phyloP scores from a whole-genome alignment of 2,113 vertebrate genomes.

The Sarotherodon lohbergeri region DNA sequence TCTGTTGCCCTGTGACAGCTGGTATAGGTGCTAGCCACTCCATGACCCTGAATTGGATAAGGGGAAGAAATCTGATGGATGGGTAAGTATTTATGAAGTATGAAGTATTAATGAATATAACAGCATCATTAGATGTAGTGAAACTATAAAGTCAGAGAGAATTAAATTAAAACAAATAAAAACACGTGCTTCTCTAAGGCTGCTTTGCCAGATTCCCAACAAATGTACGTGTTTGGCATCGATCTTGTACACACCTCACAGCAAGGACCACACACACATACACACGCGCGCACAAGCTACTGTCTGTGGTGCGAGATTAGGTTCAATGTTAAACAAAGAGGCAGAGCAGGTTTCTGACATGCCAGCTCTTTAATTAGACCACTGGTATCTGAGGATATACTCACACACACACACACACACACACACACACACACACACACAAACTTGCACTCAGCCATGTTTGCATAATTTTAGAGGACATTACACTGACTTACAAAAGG shows the following conservation, averaged over 20 bases:
- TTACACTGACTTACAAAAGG: neutral
- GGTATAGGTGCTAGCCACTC: neutral
- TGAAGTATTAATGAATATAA: neutral
- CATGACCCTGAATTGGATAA: neutral
- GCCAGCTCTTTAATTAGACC: slow-evolving; percentile 63
- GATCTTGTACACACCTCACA: slow-evolving; percentile 34
- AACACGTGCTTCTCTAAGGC: neutral
- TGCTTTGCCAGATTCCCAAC: slow-evolving; percentile 9
- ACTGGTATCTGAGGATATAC: slow-evolving; percentile 15
- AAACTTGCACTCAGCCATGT: neutral
- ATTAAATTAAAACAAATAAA: neutral
- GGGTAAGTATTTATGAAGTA: neutral
- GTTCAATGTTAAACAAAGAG: slow-evolving; percentile 62
- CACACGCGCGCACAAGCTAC: neutral
- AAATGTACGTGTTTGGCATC: slow-evolving; percentile 40
- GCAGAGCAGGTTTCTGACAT: slow-evolving; percentile 42
- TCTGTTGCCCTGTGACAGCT: neutral
- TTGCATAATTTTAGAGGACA: neutral
- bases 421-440: neutral
- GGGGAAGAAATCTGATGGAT: neutral
- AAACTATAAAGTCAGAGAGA: neutral
- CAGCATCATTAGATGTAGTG: neutral
- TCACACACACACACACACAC: neutral
- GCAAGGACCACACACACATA: slow-evolving; percentile 14
- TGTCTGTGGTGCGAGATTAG: slow-evolving; percentile 52